phyloP scores from a whole-genome alignment of 2,113 vertebrate species.

The Ophthalmolycus amberensis region DNA sequence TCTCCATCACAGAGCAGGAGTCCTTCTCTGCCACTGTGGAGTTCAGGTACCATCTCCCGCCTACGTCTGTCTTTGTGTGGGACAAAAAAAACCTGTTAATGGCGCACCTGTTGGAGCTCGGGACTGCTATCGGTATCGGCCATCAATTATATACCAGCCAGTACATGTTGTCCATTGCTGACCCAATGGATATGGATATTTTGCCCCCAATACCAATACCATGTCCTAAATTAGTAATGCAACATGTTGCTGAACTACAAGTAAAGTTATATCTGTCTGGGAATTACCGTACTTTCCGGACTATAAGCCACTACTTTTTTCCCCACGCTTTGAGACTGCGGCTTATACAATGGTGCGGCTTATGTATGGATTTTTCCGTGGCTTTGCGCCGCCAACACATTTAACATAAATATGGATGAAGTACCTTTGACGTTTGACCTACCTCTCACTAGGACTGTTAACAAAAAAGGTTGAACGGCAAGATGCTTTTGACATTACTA shows the following conservation, averaged over 20 bases:
- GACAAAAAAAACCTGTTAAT: not conserved
- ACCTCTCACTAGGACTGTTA: too few species aligned
- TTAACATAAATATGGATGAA: too few species aligned
- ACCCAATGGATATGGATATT: not conserved
- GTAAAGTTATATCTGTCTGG: not conserved
- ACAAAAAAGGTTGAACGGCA: too few species aligned
- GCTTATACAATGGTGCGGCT: too few species aligned
- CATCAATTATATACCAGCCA: not conserved
- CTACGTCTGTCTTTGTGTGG: not conserved
- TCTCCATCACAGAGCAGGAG: slow-evolving; percentile 82
- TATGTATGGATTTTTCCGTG: too few species aligned
- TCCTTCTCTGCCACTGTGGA: slow-evolving; percentile 79
- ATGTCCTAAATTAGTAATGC: not conserved
- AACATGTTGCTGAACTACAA: not conserved
- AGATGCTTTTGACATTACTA: too few species aligned
- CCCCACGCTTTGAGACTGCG: too few species aligned
- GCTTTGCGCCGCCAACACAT: too few species aligned
- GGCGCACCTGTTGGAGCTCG: not conserved
- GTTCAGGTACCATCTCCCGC: slow-evolving; percentile 68
- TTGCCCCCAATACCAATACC: not conserved
- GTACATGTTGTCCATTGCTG: not conserved
- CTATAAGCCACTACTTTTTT: too few species aligned
- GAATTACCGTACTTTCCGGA: too few species aligned
- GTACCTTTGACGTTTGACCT: too few species aligned
- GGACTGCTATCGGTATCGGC: not conserved